A percentile compares a stretch with the other conserved stretches of the same genome.
Evolutionary conservation across 35 echinoderm and acorn worm genomes (phyloP).

Genomic region (Apostichopus parvimensis): DNA sequence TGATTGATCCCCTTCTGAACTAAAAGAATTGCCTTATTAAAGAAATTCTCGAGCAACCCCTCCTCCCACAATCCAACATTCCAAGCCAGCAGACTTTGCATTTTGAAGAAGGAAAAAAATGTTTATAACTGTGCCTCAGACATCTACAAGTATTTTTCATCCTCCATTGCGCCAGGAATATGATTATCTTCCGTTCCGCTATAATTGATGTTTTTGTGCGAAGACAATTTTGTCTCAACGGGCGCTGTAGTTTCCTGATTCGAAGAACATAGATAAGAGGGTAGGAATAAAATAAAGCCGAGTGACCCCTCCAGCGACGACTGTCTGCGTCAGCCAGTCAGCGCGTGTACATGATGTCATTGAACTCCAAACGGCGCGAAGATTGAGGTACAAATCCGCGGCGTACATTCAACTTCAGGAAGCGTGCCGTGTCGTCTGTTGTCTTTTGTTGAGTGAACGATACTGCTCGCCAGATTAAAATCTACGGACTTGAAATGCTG

Average conservation of each 20-base stretch:
- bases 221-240: conserved; percentile 18
- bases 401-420: conserved; percentile 16
- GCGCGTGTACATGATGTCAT: not conserved
- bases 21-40: not conserved
- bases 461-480: not conserved
- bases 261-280: conserved; percentile 5
- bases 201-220: conserved; percentile 14
- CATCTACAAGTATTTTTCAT: not conserved
- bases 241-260: conserved; percentile 11
- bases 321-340: conserved; percentile 6
- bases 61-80: not conserved
- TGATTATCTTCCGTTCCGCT: conserved; percentile 17
- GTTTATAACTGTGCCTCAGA: conserved; percentile 17
- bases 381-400: conserved; percentile 4
- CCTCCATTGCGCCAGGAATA: conserved; percentile 20
- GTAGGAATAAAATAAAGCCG: not conserved
- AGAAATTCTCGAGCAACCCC: not conserved
- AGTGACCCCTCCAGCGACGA: conserved; percentile 9
- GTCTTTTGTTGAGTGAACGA: not conserved
- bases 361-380: conserved; percentile 15
- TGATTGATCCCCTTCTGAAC: not conserved
- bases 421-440: conserved; percentile 10
- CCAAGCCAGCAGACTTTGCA: not conserved
- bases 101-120: not conserved
- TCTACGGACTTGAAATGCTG: not conserved